Percentiles rank a stretch among this genome's conserved stretches.
These are phyloP conservation scores for Colossoma macropomum DNA, from an alignment of 2,113 vertebrate genomes.

Conservation along the genomic window DNA sequence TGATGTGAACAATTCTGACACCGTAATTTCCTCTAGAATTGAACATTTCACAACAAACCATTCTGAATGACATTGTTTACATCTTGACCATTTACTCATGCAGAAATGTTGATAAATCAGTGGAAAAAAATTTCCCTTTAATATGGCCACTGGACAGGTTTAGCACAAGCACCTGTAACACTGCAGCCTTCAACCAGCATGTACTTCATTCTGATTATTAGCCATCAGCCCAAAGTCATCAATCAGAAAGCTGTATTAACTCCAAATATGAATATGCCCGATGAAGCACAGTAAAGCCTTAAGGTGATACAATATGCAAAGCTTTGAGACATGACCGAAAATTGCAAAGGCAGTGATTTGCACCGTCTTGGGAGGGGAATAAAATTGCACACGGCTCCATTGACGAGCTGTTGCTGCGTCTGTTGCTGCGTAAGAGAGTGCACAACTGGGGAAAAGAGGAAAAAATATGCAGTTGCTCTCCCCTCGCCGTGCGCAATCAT, in stretches of 20 bases:
- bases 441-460: neutral
- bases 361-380: neutral
- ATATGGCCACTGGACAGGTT: neutral
- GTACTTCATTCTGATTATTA: neutral
- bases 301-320: neutral
- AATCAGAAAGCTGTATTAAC: neutral
- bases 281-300: neutral
- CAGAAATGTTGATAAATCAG: no score
- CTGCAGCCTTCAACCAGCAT: neutral
- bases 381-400: neutral
- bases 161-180: neutral
- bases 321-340: neutral
- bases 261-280: neutral
- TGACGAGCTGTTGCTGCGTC: neutral
- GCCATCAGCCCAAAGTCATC: neutral
- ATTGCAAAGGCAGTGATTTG: neutral
- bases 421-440: neutral
- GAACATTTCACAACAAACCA: no score
- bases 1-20: no score
- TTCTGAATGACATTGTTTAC: no score
- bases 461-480: neutral
- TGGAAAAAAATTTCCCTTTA: no score
- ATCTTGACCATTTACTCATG: no score
- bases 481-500: neutral
- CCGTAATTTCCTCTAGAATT: no score